Percentiles rank a stretch among this genome's conserved stretches.
These are phyloP conservation scores for Verasper variegatus DNA, from an alignment of 2,113 vertebrate species.

Conservation along the genomic window DNA sequence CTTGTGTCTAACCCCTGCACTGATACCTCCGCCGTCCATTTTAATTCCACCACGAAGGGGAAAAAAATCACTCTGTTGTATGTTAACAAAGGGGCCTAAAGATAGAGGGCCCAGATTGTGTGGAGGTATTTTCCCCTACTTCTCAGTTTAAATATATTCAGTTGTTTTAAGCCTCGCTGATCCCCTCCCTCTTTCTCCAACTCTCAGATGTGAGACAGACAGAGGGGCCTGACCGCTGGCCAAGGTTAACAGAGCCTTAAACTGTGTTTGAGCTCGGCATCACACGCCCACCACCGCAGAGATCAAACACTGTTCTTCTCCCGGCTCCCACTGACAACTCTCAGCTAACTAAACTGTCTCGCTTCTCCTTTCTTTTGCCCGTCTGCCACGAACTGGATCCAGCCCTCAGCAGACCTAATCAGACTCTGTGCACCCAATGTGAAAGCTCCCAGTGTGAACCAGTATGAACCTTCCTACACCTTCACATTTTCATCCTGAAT, in stretches of 20 bases:
- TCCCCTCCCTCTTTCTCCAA: constrained; percentile 47
- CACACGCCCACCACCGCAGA: constrained; percentile 57
- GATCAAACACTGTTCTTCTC: constrained; percentile 68
- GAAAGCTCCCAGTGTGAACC: constrained; percentile 34
- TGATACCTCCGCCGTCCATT: constrained; percentile 41
- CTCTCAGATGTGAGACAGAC: constrained; percentile 66
- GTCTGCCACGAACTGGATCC: constrained; percentile 22
- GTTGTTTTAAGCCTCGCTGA: constrained; percentile 71
- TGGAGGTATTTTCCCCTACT: constrained; percentile 19
- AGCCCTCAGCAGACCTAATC: constrained; percentile 34
- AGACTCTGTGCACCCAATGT: constrained; percentile 22
- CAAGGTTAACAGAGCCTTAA: constrained; percentile 78
- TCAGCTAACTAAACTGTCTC: constrained; percentile 57
- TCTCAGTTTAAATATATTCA: constrained; percentile 67
- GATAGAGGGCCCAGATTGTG: constrained; percentile 47
- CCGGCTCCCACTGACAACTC: constrained; percentile 56
- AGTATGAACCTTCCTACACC: constrained; percentile 43
- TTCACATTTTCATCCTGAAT: constrained; percentile 31
- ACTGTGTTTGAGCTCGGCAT: constrained; percentile 75
- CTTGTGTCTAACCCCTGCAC: constrained; percentile 20
- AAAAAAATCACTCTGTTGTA: constrained; percentile 32
- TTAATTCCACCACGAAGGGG: constrained; percentile 37
- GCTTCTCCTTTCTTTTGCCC: constrained; percentile 42
- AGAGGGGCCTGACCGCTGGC: constrained; percentile 67
- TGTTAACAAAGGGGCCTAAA: constrained; percentile 40